Evolutionary conservation across 2,113 vertebrate species (phyloP), one percentile per base, ranked within the genome.

Genomic region (Neodontobutis hainanensis): DNA sequence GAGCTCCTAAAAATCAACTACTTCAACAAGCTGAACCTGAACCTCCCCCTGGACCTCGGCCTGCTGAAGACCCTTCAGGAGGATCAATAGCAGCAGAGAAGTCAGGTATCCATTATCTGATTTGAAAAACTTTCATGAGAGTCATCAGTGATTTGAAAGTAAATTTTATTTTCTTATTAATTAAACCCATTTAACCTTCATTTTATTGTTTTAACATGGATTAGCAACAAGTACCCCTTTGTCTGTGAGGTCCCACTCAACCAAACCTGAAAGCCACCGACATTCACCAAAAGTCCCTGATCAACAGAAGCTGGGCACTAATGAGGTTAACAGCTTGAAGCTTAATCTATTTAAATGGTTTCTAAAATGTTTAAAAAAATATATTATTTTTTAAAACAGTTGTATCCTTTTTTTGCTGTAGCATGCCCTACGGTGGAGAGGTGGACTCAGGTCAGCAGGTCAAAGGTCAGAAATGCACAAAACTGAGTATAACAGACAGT

Each of bases 401-500:
- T 12, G 34, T 8, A 10, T 6, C 14, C 14, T 8, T 5, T 8
- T 61, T 40, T 32, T 27, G 11, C 57, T 55, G 0, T 53, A 78
- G 6, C 64, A 35, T 0, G 77, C 12, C 55, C 59, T 77, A 59
- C 15, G 40, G 8, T 11, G 62, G 70, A 79, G 19, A 75, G 68
- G 35, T 5, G 83, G 80, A 45, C 66, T 75, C 0, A 81, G 14
- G 65, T 46, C 52, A 0, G 35, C 14, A 47, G 65, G 66, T 66
- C 74, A 78, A 44, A 77, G 73, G 61, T 59, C 68, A 40, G 64
- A 47, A 53, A n/a, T 14, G 68, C 77, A 78, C 0, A 48, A 43
- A 59, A 78, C 87, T 44, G 85, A 87, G 61, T 86, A 87, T 49
- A 48, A 59, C 73, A 65, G 66, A 45, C 80, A 87, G 74, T 86